Percentiles rank a stretch among this genome's conserved stretches.
phyloP scores from a whole-genome alignment of 2,797 vertebrate species.

The Phoeniculus purpureus region DNA sequence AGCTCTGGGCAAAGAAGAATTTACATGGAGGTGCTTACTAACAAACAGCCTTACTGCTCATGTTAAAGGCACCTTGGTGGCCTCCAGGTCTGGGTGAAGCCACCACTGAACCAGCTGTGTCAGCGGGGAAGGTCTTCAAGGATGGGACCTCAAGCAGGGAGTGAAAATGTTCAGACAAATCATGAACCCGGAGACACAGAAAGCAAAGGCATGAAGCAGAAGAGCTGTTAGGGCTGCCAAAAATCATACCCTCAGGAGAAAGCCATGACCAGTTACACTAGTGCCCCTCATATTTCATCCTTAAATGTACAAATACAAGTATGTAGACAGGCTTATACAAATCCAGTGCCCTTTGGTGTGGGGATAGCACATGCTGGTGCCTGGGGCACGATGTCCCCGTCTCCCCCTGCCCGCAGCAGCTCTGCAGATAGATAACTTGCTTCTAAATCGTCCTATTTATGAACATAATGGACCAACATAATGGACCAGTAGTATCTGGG shows the following conservation, averaged over 20 bases:
- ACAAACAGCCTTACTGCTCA: rapidly evolving
- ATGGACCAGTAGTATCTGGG: not conserved
- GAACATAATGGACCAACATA: slow-evolving; percentile 22
- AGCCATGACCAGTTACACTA: not conserved
- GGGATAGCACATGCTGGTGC: rapidly evolving
- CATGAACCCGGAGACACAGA: not conserved
- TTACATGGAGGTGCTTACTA: not conserved
- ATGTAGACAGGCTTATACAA: not conserved
- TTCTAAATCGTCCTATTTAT: not conserved
- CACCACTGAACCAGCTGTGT: not conserved
- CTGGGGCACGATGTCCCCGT: not conserved
- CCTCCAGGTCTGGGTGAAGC: not conserved
- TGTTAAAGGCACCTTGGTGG: not conserved
- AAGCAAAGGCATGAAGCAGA: not conserved
- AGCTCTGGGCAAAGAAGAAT: not conserved
- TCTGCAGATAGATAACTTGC: not conserved
- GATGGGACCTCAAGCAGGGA: not conserved
- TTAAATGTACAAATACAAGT: not conserved
- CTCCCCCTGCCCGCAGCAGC: not conserved
- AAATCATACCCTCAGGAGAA: not conserved
- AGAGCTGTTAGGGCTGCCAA: not conserved
- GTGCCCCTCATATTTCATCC: not conserved
- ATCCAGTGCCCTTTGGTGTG: rapidly evolving
- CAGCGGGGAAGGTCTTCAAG: not conserved
- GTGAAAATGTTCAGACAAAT: not conserved